Conservation (phyloP, 2,888 invertebrate genomes). For the Poecilobothrus nobilitatus region DNA sequence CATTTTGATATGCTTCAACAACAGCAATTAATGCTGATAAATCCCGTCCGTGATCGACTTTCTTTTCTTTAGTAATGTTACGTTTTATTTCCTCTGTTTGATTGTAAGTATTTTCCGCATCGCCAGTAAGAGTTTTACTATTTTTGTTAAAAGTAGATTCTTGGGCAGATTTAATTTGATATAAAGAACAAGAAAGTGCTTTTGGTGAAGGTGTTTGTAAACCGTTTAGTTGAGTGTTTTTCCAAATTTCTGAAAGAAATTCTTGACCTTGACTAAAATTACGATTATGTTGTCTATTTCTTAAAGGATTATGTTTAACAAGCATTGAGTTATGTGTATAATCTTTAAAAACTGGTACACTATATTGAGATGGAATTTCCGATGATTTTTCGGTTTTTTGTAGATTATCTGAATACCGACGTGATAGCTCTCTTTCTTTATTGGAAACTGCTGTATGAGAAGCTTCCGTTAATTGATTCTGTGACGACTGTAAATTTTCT, state of each 20-base stretch:
- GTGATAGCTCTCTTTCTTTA: not conserved
- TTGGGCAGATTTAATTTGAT: conserved; percentile 18
- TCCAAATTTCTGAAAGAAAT: conserved; percentile 4
- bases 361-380: conserved; percentile 7
- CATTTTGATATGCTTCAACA: no score
- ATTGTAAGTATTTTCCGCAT: not conserved
- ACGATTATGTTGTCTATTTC: conserved; percentile 8
- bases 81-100: not conserved
- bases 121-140: conserved; percentile 20
- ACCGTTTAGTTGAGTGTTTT: not conserved
- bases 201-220: conserved; percentile 27
- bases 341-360: conserved; percentile 12
- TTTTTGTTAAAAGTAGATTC: conserved; percentile 15
- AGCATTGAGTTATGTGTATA: not conserved
- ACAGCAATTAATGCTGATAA: no score
- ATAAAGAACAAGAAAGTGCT: conserved; percentile 35
- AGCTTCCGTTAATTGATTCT: not conserved
- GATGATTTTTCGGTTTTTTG: conserved; percentile 1
- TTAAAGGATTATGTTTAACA: not conserved
- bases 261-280: conserved; percentile 11
- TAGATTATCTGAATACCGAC: conserved; percentile 9
- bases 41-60: no score
- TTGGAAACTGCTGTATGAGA: not conserved
- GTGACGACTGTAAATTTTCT: not conserved
- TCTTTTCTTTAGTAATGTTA: not conserved